phyloP scores from a whole-genome alignment of 2,113 vertebrate genomes.

The Anolis sagrei region DNA sequence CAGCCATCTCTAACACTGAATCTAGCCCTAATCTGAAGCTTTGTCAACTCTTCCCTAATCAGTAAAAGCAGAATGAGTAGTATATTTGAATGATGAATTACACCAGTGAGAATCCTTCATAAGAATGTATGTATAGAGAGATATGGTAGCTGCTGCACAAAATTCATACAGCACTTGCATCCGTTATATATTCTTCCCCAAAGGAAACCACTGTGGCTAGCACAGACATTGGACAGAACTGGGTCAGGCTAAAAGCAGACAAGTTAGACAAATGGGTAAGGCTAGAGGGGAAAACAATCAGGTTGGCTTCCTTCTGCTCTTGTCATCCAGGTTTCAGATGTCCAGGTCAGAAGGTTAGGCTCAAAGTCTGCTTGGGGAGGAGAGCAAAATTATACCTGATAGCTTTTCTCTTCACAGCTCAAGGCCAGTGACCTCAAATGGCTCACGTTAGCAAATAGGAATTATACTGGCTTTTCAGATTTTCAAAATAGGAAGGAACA shows the following conservation, averaged over 20 bases:
- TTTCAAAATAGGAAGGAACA: accelerated
- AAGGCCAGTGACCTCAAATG: background rate
- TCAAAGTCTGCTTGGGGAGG: background rate
- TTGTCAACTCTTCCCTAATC: background rate
- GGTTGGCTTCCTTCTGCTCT: background rate
- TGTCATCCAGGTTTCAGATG: background rate
- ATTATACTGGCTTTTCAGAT: accelerated
- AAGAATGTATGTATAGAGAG: accelerated
- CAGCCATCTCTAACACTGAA: background rate
- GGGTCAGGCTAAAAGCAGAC: background rate
- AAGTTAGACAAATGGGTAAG: accelerated
- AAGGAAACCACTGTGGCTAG: accelerated
- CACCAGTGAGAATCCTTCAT: background rate
- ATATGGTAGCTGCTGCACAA: background rate
- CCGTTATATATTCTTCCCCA: accelerated
- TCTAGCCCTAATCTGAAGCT: background rate
- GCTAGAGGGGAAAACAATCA: background rate
- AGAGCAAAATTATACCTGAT: background rate
- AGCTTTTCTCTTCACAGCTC: background rate
- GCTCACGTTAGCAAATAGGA: background rate
- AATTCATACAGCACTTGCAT: accelerated
- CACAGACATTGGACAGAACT: accelerated
- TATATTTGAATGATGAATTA: background rate
- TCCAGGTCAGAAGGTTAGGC: background rate
- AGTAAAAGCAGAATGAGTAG: background rate